Conservation (phyloP, 2,113 vertebrate genomes). For the Tautogolabrus adspersus region DNA sequence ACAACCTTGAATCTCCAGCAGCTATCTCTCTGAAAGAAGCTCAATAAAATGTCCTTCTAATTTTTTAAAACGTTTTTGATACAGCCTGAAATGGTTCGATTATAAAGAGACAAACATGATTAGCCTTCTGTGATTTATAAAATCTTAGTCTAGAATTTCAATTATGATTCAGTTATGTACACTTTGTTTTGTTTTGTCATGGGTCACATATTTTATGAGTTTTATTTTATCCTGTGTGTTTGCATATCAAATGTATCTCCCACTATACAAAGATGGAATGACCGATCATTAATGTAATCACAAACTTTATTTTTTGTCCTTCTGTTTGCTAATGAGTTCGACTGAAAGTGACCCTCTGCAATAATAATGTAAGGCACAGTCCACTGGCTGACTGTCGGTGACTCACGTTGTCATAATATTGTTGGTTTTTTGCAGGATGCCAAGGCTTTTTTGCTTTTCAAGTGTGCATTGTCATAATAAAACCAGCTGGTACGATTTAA, state of each 20-base stretch:
- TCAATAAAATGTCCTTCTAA: slow-evolving; percentile 83
- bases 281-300: slow-evolving; percentile 70
- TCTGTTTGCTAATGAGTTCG: slow-evolving; percentile 66
- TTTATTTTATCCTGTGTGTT: slow-evolving; percentile 69
- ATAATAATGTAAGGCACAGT: slow-evolving; percentile 84
- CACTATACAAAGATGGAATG: slow-evolving; percentile 62
- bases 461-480: slow-evolving; percentile 80
- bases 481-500: slow-evolving; percentile 70
- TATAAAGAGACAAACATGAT: slow-evolving; percentile 82
- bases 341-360: slow-evolving; percentile 86
- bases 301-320: slow-evolving; percentile 61
- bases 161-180: slow-evolving; percentile 78
- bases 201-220: slow-evolving; percentile 70
- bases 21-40: slow-evolving; percentile 50
- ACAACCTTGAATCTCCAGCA: slow-evolving; percentile 2
- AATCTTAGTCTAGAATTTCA: slow-evolving; percentile 79
- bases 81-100: slow-evolving; percentile 92
- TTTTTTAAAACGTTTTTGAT: slow-evolving; percentile 92
- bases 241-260: slow-evolving; percentile 64
- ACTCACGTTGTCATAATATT: slow-evolving; percentile 33
- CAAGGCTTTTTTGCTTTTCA: slow-evolving; percentile 74
- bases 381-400: slow-evolving; percentile 46
- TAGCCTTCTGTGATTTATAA: slow-evolving; percentile 90
- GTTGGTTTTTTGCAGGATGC: slow-evolving; percentile 66
- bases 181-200: slow-evolving; percentile 57